Percentiles rank a stretch among this genome's conserved stretches.
Evolutionary conservation across 1,140 invertebrate genomes (phyloP).

Genomic region (Drosophila azteca): DNA sequence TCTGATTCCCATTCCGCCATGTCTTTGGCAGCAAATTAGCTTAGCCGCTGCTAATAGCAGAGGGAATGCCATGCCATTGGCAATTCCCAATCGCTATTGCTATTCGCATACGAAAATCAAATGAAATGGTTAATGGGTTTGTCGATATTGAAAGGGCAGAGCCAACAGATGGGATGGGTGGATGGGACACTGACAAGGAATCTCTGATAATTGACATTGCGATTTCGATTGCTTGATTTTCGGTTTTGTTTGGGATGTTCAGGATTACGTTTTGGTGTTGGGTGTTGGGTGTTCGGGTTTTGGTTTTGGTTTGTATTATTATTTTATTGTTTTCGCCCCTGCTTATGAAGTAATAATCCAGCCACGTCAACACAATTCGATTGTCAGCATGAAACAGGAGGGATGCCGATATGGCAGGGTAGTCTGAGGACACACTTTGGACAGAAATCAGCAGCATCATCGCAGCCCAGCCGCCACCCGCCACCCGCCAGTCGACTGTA

Average conservation of each 20-base stretch:
- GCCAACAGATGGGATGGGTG: neutral
- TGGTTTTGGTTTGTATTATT: conserved; percentile 26
- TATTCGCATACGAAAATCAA: conserved; percentile 77
- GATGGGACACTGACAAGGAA: conserved; percentile 55
- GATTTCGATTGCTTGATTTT: conserved; percentile 34
- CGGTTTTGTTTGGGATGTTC: conserved; percentile 11
- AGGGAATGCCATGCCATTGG: conserved; percentile 67
- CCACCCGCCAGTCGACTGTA: conserved; percentile 45
- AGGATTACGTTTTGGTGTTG: conserved; percentile 1
- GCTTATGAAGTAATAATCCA: conserved; percentile 82
- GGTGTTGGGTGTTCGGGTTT: neutral
- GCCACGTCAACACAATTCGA: conserved; percentile 81
- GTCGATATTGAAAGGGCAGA: conserved; percentile 50
- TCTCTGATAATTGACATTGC: conserved; percentile 77
- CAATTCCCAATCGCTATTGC: conserved; percentile 62
- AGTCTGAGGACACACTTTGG: conserved; percentile 16
- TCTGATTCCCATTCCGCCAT: conserved; percentile 28
- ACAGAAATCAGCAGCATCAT: conserved; percentile 58
- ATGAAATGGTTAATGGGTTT: conserved; percentile 73
- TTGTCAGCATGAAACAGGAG: conserved; percentile 67
- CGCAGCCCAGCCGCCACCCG: conserved; percentile 13
- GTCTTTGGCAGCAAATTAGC: conserved; percentile 72
- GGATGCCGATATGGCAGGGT: too few relatives aligned
- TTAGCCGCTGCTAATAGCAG: conserved; percentile 60
- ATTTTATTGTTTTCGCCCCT: conserved; percentile 68